Evolutionary conservation across 2,113 vertebrate species (phyloP).

Genomic region (Baryphthengus martii): DNA sequence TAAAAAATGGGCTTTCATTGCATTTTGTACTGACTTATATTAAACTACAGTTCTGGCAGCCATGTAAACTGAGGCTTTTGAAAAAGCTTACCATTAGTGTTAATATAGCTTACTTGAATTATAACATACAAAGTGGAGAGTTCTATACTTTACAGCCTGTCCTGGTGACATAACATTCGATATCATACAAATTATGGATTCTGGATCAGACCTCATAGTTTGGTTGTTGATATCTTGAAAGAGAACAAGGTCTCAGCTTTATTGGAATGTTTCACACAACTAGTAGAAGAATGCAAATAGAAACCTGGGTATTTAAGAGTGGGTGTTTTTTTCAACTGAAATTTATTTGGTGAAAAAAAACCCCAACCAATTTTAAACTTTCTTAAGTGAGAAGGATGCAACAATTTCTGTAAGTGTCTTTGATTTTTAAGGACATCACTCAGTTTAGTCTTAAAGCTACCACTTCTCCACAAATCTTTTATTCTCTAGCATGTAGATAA

Average conservation of each 20-base stretch:
- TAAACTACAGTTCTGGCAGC: background rate
- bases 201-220: background rate
- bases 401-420: background rate
- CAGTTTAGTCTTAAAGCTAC: background rate
- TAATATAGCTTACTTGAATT: background rate
- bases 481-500: background rate
- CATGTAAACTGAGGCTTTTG: background rate
- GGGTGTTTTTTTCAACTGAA: background rate
- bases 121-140: background rate
- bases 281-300: background rate
- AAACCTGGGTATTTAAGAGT: background rate
- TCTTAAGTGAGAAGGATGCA: background rate
- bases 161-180: background rate
- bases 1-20: too few species aligned
- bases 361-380: background rate
- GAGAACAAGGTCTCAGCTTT: accelerated
- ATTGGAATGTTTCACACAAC: background rate
- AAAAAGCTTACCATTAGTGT: background rate
- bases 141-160: background rate
- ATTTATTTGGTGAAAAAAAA: background rate
- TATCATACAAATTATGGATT: background rate
- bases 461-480: background rate
- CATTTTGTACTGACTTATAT: background rate
- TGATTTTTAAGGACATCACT: background rate
- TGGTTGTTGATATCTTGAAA: background rate